Conservation (phyloP, 2,113 vertebrate species). For the Podarcis muralis region DNA sequence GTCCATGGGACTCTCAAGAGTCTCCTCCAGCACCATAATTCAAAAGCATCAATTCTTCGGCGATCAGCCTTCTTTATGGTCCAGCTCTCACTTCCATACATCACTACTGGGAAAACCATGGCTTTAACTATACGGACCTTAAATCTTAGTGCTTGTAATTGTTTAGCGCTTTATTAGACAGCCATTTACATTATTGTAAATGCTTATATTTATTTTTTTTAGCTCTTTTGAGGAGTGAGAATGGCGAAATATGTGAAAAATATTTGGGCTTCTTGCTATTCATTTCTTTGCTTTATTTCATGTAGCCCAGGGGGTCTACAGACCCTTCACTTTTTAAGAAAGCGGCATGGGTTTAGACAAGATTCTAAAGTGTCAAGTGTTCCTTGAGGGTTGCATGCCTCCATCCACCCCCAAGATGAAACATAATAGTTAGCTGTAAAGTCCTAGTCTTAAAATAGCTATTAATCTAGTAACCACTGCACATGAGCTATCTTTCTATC, state of each 20-base stretch:
- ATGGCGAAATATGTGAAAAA: not conserved
- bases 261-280: not conserved
- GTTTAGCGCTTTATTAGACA: not conserved
- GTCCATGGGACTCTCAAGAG: too few species aligned
- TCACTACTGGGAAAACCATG: too few species aligned
- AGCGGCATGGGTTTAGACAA: not conserved
- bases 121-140: not conserved
- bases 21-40: too few species aligned
- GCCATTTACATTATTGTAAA: not conserved
- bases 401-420: not conserved
- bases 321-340: not conserved
- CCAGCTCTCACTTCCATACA: too few species aligned
- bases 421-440: constrained; percentile 56
- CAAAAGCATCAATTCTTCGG: too few species aligned
- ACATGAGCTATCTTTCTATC: constrained; percentile 1
- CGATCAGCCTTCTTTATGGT: too few species aligned
- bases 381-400: not conserved
- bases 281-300: not conserved
- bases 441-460: constrained; percentile 55
- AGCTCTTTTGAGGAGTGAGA: not conserved
- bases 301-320: too few species aligned
- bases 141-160: not conserved
- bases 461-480: not conserved
- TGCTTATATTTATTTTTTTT: not conserved
- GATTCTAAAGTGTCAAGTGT: constrained; percentile 1